These are phyloP conservation scores for Timema podura DNA, from an alignment of 2,888 invertebrate genomes.

Conservation along the genomic window DNA sequence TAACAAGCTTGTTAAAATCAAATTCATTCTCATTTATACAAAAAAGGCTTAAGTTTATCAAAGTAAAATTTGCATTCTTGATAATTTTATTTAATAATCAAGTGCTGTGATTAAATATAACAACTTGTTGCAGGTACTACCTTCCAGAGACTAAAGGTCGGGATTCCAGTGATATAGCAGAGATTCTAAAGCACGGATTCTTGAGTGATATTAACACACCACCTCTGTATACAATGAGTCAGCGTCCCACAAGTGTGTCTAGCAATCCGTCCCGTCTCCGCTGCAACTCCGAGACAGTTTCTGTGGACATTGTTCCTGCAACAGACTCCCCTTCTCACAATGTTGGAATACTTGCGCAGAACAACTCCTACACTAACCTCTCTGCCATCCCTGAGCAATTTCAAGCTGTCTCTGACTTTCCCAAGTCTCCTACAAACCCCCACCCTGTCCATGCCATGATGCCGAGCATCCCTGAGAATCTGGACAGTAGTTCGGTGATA, in stretches of 20 bases:
- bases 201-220: slow-evolving; percentile 20
- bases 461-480: slow-evolving; percentile 25
- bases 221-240: neutral
- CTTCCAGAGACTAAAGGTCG: slow-evolving; percentile 73
- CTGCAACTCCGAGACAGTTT: slow-evolving; percentile 18
- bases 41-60: no score
- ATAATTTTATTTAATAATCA: no score
- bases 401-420: neutral
- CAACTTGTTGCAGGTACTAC: slow-evolving; percentile 51
- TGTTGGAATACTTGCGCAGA: slow-evolving; percentile 15
- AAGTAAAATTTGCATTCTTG: no score
- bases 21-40: no score
- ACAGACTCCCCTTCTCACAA: slow-evolving; percentile 8
- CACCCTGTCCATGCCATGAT: slow-evolving; percentile 21
- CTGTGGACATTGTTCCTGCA: neutral
- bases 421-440: slow-evolving; percentile 4
- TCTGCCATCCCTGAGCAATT: slow-evolving; percentile 22
- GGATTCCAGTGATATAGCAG: slow-evolving; percentile 60
- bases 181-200: slow-evolving; percentile 60
- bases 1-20: no score
- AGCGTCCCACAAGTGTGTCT: neutral
- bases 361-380: slow-evolving; percentile 24
- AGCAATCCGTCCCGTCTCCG: slow-evolving; percentile 18
- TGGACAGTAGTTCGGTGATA: neutral
- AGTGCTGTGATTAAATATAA: no score